Base-by-base conservation (phyloP, 2,888 invertebrate genomes). In the Flexamia atlantica region DNA sequence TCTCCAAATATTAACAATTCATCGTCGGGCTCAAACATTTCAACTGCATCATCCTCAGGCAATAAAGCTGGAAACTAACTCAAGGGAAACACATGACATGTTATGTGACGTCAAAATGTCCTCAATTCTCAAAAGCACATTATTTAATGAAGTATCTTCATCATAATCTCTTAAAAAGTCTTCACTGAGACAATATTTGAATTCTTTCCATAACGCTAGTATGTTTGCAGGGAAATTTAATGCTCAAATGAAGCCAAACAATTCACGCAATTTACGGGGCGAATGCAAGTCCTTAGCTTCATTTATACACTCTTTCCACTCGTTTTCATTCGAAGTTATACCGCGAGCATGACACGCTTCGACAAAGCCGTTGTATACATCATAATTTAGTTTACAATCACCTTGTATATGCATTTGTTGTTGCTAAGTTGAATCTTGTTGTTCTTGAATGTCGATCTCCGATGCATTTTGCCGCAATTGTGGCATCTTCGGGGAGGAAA, bases 181-280 rank as follows among this genome's bases (percentile, higher is more conserved):
- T 36, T 36, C 36, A 9, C 36, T 7, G 9, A 36, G 36, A 9
- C 9, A 46, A 46, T 14, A 46, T 72, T 20, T 72, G 23, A 72
- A 72, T 36, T 72, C 72, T 17, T 72, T 36, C 72, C 72, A 72
- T 1, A 72, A 36, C 17, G 72, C 72, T 36, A 72, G 12, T 12
- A 25, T 40, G 40, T 72, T 72, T 25, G 36, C 20, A 5, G 72
- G 72, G 23, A 72, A 36, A 30, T 30, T 72, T 14, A 72, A n/a
- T 40, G 72, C 72, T 40, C 72, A 72, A 72, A 72, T 72, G 14
- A 72, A 36, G 17, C 72, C 72, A 72, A 72, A 72, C 40, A 72
- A 36, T 72, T n/a, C n/a, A n/a, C n/a, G n/a, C n/a, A n/a, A n/a
- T n/a, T 25, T 36, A 72, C 40, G n/a, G 17, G 72, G 72, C 72